These are phyloP conservation scores for Hypocryptadius cinnamomeus DNA, from an alignment of 2,113 vertebrate species.

Conservation along the genomic window DNA sequence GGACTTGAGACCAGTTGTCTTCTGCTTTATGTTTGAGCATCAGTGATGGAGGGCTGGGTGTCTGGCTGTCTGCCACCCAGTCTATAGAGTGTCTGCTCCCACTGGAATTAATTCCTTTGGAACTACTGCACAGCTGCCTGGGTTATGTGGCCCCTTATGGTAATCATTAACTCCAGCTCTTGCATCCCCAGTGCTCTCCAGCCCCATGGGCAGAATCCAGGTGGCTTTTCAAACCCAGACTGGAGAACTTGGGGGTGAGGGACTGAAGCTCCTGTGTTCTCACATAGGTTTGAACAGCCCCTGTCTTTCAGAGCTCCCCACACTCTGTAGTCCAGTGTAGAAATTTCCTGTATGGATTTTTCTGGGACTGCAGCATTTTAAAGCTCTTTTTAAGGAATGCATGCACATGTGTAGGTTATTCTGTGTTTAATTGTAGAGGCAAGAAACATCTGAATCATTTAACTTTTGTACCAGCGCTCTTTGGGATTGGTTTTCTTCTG, in stretches of 20 bases:
- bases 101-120: neutral
- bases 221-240: neutral
- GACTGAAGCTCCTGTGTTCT: neutral
- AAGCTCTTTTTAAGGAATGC: neutral
- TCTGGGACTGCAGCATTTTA: neutral
- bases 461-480: neutral
- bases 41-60: neutral
- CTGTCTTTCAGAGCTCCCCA: neutral
- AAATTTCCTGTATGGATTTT: neutral
- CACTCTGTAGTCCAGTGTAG: neutral
- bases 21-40: neutral
- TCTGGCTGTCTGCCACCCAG: neutral
- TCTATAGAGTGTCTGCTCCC: neutral
- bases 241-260: neutral
- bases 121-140: neutral
- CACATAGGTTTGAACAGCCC: neutral
- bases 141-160: conserved; percentile 4
- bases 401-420: neutral
- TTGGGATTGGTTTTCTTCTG: neutral
- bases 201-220: neutral
- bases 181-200: neutral
- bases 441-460: neutral
- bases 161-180: neutral
- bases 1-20: neutral
- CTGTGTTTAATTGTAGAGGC: neutral